Evolutionary conservation across 2,797 vertebrate genomes (phyloP).

Genomic region (Lagorchestes hirsutus): DNA sequence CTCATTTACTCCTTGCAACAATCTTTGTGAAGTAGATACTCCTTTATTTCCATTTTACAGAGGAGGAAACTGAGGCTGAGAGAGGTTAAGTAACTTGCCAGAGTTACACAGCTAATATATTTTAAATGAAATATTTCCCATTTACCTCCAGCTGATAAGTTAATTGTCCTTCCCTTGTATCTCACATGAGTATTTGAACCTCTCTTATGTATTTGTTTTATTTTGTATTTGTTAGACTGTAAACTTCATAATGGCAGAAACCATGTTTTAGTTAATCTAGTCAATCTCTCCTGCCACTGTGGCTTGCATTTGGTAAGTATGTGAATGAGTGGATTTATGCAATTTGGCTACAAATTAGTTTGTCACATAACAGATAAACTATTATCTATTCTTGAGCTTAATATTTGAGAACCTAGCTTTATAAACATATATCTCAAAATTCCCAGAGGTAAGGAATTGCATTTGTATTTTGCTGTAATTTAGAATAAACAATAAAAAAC

Average conservation of each 20-base stretch:
- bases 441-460: constrained; percentile 36
- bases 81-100: background rate
- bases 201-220: background rate
- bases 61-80: background rate
- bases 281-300: background rate
- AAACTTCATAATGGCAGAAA: background rate
- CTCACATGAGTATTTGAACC: background rate
- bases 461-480: constrained; percentile 58
- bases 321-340: constrained; percentile 46
- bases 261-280: background rate
- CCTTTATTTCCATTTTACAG: background rate
- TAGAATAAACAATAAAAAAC: constrained; percentile 9
- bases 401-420: constrained; percentile 42
- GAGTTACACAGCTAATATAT: background rate
- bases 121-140: background rate
- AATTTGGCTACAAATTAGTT: constrained; percentile 42
- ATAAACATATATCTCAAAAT: constrained; percentile 2
- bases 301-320: constrained; percentile 11
- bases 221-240: background rate
- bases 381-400: constrained; percentile 21
- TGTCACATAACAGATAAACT: constrained; percentile 11
- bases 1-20: background rate
- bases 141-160: constrained; percentile 47
- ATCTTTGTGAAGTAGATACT: background rate
- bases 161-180: constrained; percentile 8